These are phyloP conservation scores for Lordiphosa clarofinis DNA, from an alignment of 1,140 invertebrate genomes.

Conservation along the genomic window DNA sequence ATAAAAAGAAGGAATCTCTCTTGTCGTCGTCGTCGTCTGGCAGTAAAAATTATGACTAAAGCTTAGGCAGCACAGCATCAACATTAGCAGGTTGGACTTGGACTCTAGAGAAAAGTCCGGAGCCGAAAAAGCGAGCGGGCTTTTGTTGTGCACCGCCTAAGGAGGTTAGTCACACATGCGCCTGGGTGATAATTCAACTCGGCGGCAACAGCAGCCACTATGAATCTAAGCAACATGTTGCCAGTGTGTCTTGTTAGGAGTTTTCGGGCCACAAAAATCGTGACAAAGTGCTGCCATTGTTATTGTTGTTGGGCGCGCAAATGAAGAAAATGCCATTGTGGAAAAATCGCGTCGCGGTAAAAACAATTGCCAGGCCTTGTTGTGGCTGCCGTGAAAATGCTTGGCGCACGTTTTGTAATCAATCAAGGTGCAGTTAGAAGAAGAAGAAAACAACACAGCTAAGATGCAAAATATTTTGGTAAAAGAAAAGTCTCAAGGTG, in stretches of 20 bases:
- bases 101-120: constrained; percentile 1
- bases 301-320: constrained; percentile 55
- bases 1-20: constrained; percentile 51
- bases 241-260: constrained; percentile 62
- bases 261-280: constrained; percentile 57
- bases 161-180: constrained; percentile 71
- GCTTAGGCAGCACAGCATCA: constrained; percentile 37
- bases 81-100: constrained; percentile 61
- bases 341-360: constrained; percentile 55
- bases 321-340: constrained; percentile 78
- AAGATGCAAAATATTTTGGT: constrained; percentile 53
- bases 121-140: constrained; percentile 29
- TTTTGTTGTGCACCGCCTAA: constrained; percentile 71
- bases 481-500: constrained; percentile 46
- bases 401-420: constrained; percentile 73
- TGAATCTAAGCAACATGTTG: constrained; percentile 63
- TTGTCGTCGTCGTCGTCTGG: constrained; percentile 33
- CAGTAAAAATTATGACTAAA: constrained; percentile 68
- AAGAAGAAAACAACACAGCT: constrained; percentile 23
- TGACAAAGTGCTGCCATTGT: constrained; percentile 76
- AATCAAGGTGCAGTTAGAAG: constrained; percentile 60
- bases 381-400: constrained; percentile 64
- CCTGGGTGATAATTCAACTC: constrained; percentile 66
- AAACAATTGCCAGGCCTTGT: constrained; percentile 64
- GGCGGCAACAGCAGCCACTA: constrained; percentile 50